These are phyloP conservation scores for Ephialtes manifestator DNA, from an alignment of 2,888 invertebrate species.

Conservation along the genomic window DNA sequence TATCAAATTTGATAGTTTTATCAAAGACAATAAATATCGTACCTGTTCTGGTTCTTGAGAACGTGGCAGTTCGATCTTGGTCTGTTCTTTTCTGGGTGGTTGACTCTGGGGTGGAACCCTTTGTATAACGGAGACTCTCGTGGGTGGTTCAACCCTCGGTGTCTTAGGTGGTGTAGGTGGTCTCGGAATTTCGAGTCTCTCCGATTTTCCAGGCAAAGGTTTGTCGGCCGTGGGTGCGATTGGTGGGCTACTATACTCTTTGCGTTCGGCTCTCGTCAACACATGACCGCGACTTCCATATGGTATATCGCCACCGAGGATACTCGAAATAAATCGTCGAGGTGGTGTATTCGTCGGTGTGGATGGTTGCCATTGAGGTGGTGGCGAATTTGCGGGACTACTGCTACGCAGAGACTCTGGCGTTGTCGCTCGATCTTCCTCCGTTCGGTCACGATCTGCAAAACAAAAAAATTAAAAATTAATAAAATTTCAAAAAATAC, in stretches of 20 bases:
- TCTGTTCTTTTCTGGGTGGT: conserved; percentile 80
- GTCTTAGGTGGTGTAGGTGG: conserved; percentile 89
- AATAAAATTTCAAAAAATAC: background rate
- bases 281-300: conserved; percentile 93
- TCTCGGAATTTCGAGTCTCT: conserved; percentile 83
- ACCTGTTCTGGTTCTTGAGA: conserved; percentile 86
- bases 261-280: conserved; percentile 93
- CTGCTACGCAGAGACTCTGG: conserved; percentile 83
- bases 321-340: conserved; percentile 92
- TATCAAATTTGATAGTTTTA: background rate
- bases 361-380: conserved; percentile 81
- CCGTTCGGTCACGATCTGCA: conserved; percentile 85
- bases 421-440: conserved; percentile 84
- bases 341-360: conserved; percentile 85
- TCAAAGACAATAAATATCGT: background rate
- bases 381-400: conserved; percentile 82
- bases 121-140: conserved; percentile 93
- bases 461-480: conserved; percentile 70
- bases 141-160: conserved; percentile 88
- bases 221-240: conserved; percentile 88
- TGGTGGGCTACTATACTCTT: conserved; percentile 90
- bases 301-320: conserved; percentile 93
- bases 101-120: conserved; percentile 89
- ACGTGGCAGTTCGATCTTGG: conserved; percentile 82
- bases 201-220: conserved; percentile 87